phyloP scores from a whole-genome alignment of 1,140 invertebrate genomes.

The Aradophagus sp. region DNA sequence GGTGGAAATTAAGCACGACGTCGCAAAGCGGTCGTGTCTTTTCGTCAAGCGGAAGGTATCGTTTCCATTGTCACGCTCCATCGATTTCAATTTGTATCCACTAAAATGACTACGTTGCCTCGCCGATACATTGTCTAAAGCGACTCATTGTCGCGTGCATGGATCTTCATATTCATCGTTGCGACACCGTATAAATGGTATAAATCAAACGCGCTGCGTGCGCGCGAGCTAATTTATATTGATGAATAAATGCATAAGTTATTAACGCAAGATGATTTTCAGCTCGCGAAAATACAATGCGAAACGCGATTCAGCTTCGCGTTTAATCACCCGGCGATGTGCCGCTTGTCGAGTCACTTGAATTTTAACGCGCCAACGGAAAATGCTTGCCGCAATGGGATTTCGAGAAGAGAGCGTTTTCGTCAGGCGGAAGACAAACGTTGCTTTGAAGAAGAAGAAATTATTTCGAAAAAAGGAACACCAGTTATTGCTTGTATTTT shows the following conservation, averaged over 20 bases:
- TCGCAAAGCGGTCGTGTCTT: constrained; percentile 10
- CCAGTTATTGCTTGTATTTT: no score
- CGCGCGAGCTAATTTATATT: constrained; percentile 7
- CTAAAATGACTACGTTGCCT: constrained; percentile 39
- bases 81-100: constrained; percentile 47
- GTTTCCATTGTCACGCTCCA: constrained; percentile 39
- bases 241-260: constrained; percentile 37
- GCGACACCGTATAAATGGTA: constrained; percentile 23
- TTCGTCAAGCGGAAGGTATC: constrained; percentile 30
- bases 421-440: no score
- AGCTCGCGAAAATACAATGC: no score
- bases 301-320: background rate
- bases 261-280: constrained; percentile 31
- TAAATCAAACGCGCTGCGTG: constrained; percentile 16
- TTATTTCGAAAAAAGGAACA: no score
- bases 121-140: constrained; percentile 35
- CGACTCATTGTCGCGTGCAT: constrained; percentile 18
- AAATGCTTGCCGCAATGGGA: no score
- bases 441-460: no score
- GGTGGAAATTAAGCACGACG: no score
- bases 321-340: constrained; percentile 11
- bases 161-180: constrained; percentile 30
- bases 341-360: no score
- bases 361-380: no score
- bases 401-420: no score